Conservation (phyloP, 2,888 invertebrate species). For the Drosophila kanekoi region DNA sequence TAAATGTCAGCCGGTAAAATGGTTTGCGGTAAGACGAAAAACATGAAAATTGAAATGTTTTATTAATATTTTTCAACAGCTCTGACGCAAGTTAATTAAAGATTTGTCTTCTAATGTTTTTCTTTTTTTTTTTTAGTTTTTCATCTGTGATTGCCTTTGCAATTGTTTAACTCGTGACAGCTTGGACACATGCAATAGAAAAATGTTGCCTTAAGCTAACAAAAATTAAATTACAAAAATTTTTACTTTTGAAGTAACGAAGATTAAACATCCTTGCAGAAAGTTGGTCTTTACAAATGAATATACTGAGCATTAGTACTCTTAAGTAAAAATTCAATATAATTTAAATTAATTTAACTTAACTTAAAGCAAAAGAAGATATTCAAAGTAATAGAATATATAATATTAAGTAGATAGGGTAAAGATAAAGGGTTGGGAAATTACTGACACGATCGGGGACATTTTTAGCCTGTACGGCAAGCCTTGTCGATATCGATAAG, state of each 20-base stretch:
- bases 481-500: too few species aligned
- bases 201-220: constrained; percentile 18
- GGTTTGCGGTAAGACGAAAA: constrained; percentile 32
- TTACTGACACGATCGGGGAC: too few species aligned
- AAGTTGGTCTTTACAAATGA: constrained; percentile 5
- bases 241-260: neutral
- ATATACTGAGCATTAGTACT: neutral
- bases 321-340: too few species aligned
- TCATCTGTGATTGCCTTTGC: constrained; percentile 32
- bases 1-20: constrained; percentile 43
- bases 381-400: too few species aligned
- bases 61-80: constrained; percentile 75
- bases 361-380: too few species aligned
- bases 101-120: constrained; percentile 17
- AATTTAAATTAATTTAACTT: too few species aligned
- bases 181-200: constrained; percentile 50
- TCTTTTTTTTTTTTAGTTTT: neutral
- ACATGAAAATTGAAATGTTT: constrained; percentile 75
- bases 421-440: too few species aligned
- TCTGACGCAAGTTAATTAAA: constrained; percentile 73
- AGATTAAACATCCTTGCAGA: neutral
- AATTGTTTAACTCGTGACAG: constrained; percentile 55
- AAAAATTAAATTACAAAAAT: neutral
- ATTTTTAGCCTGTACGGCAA: too few species aligned
- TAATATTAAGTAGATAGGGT: too few species aligned